Conservation (phyloP, 2,797 vertebrate genomes). For the Paramormyrops hopkinsi region DNA sequence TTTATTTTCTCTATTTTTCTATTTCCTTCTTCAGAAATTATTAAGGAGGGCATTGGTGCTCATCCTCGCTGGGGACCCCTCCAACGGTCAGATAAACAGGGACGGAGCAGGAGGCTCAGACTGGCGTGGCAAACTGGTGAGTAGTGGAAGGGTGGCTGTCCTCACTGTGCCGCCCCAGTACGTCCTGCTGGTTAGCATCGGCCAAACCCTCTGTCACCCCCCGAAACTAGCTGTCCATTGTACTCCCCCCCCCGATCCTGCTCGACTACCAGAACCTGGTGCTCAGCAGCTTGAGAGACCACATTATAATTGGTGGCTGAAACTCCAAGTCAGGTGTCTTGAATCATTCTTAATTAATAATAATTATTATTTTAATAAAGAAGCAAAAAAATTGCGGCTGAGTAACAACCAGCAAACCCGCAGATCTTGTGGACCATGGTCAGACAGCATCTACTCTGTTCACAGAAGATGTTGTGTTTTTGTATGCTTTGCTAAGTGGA, state of each 20-base stretch:
- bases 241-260: background rate
- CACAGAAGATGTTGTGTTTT: background rate
- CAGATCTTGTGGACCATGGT: background rate
- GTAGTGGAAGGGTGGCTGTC: background rate
- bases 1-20: background rate
- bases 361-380: background rate
- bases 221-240: background rate
- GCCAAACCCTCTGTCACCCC: background rate
- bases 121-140: background rate
- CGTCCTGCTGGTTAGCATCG: background rate
- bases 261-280: background rate
- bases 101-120: background rate
- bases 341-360: too few species aligned
- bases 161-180: background rate
- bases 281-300: background rate
- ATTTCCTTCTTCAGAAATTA: background rate
- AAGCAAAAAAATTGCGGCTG: background rate
- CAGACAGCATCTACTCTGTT: background rate
- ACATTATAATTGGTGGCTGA: background rate
- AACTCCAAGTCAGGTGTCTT: background rate
- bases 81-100: background rate
- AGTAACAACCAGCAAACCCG: background rate
- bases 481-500: background rate
- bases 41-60: conserved; percentile 10
- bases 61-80: background rate